These are phyloP conservation scores for Sinopyrophorus schimmeli DNA, from an alignment of 2,888 invertebrate species.

Conservation along the genomic window DNA sequence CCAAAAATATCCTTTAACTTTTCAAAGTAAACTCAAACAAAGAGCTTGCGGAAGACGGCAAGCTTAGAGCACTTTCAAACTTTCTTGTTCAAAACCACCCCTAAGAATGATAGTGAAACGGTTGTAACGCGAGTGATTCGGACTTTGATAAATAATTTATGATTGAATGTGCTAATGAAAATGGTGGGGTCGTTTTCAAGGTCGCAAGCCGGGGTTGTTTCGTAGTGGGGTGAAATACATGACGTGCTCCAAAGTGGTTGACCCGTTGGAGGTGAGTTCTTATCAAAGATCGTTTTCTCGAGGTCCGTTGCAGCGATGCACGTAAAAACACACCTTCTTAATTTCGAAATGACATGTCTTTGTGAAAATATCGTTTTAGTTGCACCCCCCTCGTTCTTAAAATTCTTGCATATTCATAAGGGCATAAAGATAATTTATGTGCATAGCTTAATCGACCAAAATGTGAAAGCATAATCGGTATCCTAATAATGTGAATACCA, in stretches of 20 bases:
- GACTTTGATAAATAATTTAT: conserved; percentile 46
- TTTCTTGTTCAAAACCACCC: conserved; percentile 23
- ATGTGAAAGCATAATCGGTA: conserved; percentile 13
- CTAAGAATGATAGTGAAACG: conserved; percentile 28
- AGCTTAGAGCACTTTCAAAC: conserved; percentile 2
- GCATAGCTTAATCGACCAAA: conserved; percentile 21
- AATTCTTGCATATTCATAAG: conserved; percentile 16
- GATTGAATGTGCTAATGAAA: conserved; percentile 47
- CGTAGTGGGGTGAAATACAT: conserved; percentile 29
- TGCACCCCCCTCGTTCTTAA: conserved; percentile 6
- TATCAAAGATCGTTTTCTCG: conserved; percentile 16
- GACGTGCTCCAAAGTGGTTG: conserved; percentile 41
- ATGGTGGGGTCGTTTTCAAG: conserved; percentile 44
- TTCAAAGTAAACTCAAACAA: too few species aligned
- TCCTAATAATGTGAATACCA: conserved; percentile 12
- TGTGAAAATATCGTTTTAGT: background rate
- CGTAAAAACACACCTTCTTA: conserved; percentile 20
- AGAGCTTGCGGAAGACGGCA: background rate
- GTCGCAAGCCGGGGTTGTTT: conserved; percentile 41
- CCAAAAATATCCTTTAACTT: conserved; percentile 7
- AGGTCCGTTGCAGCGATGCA: conserved; percentile 22
- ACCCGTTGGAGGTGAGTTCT: conserved; percentile 29
- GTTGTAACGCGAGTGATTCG: conserved; percentile 40
- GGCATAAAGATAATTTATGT: conserved; percentile 27
- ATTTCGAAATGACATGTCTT: background rate